Percentiles rank a stretch among this genome's conserved stretches.
Conservation (phyloP, 2,888 invertebrate species). For the Tetragonisca angustula region DNA sequence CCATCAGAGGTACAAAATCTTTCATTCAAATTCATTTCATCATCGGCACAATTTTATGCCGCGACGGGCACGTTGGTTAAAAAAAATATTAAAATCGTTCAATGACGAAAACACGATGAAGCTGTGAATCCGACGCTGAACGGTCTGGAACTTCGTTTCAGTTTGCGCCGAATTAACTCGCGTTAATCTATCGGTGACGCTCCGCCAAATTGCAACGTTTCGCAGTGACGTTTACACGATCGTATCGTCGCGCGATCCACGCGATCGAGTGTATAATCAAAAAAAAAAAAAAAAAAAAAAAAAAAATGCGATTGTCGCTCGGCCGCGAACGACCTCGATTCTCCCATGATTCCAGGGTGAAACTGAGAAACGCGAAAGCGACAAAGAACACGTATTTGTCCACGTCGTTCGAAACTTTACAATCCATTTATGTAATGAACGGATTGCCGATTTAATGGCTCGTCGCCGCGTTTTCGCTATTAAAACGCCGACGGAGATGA, state of each 20-base stretch:
- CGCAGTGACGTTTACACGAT: constrained; percentile 30
- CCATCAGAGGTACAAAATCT: neutral
- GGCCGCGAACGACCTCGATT: neutral
- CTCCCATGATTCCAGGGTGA: constrained; percentile 12
- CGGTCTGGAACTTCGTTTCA: too few relatives aligned
- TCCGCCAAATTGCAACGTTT: constrained; percentile 6
- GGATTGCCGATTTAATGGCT: constrained; percentile 39
- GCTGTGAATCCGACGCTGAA: neutral
- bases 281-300: too few relatives aligned
- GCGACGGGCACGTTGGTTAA: neutral
- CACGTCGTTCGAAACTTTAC: constrained; percentile 35
- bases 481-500: constrained; percentile 56
- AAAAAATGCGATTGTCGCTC: constrained; percentile 19
- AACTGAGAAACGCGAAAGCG: constrained; percentile 18
- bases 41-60: neutral
- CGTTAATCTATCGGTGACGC: neutral
- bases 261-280: neutral
- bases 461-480: constrained; percentile 36
- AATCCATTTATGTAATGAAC: constrained; percentile 54
- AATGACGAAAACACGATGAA: neutral
- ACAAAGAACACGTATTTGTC: constrained; percentile 41
- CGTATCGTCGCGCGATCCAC: constrained; percentile 9
- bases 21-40: neutral
- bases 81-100: neutral
- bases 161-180: constrained; percentile 3